Evolutionary conservation across 2,113 vertebrate genomes (phyloP).

Genomic region (Procapra przewalskii): DNA sequence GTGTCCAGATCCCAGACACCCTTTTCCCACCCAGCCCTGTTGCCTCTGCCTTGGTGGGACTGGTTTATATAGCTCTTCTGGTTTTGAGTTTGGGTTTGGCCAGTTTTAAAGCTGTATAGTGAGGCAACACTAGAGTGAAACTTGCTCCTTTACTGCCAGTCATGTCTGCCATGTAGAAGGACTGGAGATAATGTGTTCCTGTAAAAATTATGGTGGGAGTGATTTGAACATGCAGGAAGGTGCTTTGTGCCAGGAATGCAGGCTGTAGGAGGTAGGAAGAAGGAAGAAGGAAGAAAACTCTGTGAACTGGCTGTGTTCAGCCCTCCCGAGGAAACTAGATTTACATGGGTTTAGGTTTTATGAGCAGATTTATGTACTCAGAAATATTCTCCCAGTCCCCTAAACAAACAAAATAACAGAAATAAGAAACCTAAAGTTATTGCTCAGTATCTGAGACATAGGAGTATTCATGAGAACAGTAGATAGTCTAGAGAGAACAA

Average conservation of each 20-base stretch:
- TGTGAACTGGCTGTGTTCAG: slow-evolving; percentile 32
- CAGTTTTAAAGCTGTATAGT: not conserved
- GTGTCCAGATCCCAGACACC: not conserved
- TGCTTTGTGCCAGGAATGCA: slow-evolving; percentile 48
- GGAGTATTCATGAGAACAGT: slow-evolving; percentile 56
- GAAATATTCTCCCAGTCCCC: not conserved
- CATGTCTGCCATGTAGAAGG: not conserved
- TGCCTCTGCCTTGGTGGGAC: not conserved
- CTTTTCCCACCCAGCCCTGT: not conserved
- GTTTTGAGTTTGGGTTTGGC: not conserved
- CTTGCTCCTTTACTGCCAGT: not conserved
- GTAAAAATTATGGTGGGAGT: slow-evolving; percentile 22
- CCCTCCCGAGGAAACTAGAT: not conserved
- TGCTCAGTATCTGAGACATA: not conserved
- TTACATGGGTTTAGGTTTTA: slow-evolving; percentile 45
- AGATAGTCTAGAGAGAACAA: slow-evolving; percentile 54
- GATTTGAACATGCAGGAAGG: slow-evolving; percentile 45
- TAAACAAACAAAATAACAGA: slow-evolving; percentile 47
- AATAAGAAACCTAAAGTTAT: slow-evolving; percentile 43
- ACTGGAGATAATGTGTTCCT: not conserved
- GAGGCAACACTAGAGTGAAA: not conserved
- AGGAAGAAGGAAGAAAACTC: slow-evolving; percentile 15
- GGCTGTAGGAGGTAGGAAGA: slow-evolving; percentile 31
- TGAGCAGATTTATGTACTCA: slow-evolving; percentile 20
- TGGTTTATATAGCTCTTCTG: not conserved